Percentiles rank a stretch among this genome's conserved stretches.
phyloP scores from a whole-genome alignment of 2,797 vertebrate genomes.

The Sebastiscus tertius region DNA sequence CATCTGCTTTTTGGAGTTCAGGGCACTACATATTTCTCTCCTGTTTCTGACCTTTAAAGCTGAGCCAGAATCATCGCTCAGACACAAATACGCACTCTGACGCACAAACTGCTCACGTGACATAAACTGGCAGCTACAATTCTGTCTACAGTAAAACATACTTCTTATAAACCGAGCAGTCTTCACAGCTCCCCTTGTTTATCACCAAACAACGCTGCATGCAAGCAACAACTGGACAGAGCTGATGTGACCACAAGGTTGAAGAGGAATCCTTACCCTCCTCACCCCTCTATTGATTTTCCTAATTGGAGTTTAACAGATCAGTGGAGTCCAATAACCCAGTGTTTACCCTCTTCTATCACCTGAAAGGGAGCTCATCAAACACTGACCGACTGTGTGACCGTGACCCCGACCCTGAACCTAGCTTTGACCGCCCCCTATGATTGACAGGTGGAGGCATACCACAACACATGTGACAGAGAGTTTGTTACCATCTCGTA shows the following conservation, averaged over 20 bases:
- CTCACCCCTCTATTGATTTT: neutral
- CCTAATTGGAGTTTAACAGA: neutral
- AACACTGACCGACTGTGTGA: neutral
- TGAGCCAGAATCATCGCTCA: neutral
- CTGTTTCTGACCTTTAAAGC: slow-evolving; percentile 15
- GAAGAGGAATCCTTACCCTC: neutral
- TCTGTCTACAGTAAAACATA: neutral
- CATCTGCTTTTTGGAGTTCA: neutral
- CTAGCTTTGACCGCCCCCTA: neutral
- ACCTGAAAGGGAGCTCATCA: neutral
- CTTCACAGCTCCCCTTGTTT: slow-evolving; percentile 1
- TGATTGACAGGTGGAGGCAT: neutral
- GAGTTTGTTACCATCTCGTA: neutral
- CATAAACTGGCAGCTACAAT: neutral
- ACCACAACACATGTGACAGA: neutral
- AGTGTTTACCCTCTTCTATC: neutral
- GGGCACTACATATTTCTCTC: neutral
- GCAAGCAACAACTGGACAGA: neutral
- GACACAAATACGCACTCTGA: neutral
- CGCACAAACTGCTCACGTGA: neutral
- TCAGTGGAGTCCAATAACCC: neutral
- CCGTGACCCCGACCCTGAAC: neutral
- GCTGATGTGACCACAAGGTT: neutral
- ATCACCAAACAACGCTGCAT: slow-evolving; percentile 1
- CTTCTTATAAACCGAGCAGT: neutral